A percentile compares a stretch with the other conserved stretches of the same genome.
phyloP scores from a whole-genome alignment of 2,888 invertebrate genomes.

The Chorisops tibialis region DNA sequence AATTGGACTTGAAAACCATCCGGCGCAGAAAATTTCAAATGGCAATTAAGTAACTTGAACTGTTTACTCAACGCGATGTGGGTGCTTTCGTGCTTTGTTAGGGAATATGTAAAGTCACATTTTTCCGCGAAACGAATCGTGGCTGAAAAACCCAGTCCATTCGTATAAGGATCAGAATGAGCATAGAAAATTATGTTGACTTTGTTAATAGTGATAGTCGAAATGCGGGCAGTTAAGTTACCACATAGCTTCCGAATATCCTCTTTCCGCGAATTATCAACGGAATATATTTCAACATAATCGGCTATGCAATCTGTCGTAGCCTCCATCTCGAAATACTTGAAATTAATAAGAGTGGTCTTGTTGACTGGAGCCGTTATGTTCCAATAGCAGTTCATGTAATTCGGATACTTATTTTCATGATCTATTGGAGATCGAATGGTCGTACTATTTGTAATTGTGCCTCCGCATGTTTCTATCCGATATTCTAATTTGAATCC shows the following conservation, averaged over 20 bases:
- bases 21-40: slow-evolving; percentile 65
- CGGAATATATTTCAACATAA: slow-evolving; percentile 62
- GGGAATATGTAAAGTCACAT: slow-evolving; percentile 66
- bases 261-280: slow-evolving; percentile 37
- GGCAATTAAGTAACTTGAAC: slow-evolving; percentile 62
- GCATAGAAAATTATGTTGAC: slow-evolving; percentile 59
- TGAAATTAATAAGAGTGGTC: slow-evolving; percentile 61
- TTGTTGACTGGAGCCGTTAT: slow-evolving; percentile 68
- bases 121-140: slow-evolving; percentile 62
- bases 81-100: slow-evolving; percentile 54
- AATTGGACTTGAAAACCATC: slow-evolving; percentile 61
- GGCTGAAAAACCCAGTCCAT: slow-evolving; percentile 59
- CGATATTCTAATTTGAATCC: slow-evolving; percentile 53
- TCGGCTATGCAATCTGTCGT: slow-evolving; percentile 57
- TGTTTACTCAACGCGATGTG: slow-evolving; percentile 42
- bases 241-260: slow-evolving; percentile 59
- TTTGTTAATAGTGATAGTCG: slow-evolving; percentile 59
- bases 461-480: slow-evolving; percentile 69
- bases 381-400: slow-evolving; percentile 70
- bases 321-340: slow-evolving; percentile 58
- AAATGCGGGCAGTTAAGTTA: slow-evolving; percentile 56
- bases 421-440: slow-evolving; percentile 55
- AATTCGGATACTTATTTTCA: slow-evolving; percentile 43
- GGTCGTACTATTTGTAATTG: slow-evolving; percentile 58
- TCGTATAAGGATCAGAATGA: slow-evolving; percentile 51